These are phyloP conservation scores for Drosophila tripunctata DNA, from an alignment of 2,888 invertebrate species.

Conservation along the genomic window DNA sequence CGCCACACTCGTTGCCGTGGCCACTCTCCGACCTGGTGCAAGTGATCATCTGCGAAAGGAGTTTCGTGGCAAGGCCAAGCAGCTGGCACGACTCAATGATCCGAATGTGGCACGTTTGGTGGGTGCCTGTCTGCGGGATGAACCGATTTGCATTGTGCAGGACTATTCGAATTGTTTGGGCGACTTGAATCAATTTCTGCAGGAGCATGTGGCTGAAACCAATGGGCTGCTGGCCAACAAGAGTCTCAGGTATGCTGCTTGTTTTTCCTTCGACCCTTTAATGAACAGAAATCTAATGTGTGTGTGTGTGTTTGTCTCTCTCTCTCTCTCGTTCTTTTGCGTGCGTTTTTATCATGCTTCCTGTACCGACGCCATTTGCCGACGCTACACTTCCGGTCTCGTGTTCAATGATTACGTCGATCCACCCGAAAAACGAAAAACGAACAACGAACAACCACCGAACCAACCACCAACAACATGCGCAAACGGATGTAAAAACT, in stretches of 20 bases:
- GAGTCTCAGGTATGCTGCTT: slow-evolving; percentile 87
- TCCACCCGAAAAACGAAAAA: slow-evolving; percentile 59
- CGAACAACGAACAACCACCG: slow-evolving; percentile 43
- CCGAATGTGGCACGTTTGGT: slow-evolving; percentile 89
- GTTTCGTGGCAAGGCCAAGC: slow-evolving; percentile 89
- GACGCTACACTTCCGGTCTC: slow-evolving; percentile 81
- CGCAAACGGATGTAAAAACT: slow-evolving; percentile 80
- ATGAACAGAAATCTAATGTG: slow-evolving; percentile 45
- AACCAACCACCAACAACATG: slow-evolving; percentile 61
- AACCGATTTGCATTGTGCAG: slow-evolving; percentile 90
- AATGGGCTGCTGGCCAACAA: slow-evolving; percentile 85
- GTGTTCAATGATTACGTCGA: slow-evolving; percentile 78
- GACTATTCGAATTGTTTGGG: slow-evolving; percentile 88
- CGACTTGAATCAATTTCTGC: slow-evolving; percentile 93
- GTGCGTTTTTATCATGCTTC: slow-evolving; percentile 80
- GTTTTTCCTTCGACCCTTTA: neutral
- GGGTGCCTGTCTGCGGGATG: slow-evolving; percentile 89
- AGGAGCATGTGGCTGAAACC: slow-evolving; percentile 91
- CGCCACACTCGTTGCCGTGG: slow-evolving; percentile 89
- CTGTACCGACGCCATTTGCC: slow-evolving; percentile 79
- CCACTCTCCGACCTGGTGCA: slow-evolving; percentile 88
- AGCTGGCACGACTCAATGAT: slow-evolving; percentile 88
- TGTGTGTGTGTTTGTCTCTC: slow-evolving; percentile 9
- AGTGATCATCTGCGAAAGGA: slow-evolving; percentile 87
- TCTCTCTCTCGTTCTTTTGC: slow-evolving; percentile 30